Conservation (phyloP, 1,140 invertebrate genomes). For the Drosophila bocqueti region DNA sequence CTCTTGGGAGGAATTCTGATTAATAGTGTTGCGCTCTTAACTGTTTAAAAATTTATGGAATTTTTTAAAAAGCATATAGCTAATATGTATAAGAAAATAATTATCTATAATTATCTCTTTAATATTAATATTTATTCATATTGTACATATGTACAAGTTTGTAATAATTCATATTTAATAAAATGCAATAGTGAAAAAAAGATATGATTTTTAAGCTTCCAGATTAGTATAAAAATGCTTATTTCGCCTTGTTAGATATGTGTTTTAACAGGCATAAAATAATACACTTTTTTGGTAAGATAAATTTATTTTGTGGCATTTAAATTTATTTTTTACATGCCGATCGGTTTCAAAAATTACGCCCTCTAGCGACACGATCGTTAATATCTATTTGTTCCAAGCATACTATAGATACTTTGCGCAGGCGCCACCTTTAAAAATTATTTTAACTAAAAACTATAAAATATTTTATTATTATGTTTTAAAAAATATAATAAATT, state of each 20-base stretch:
- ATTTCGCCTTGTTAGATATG: neutral
- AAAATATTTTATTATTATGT: neutral
- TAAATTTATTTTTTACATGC: neutral
- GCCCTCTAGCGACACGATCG: neutral
- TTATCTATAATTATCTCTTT: no score
- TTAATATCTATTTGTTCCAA: neutral
- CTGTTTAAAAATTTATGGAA: neutral
- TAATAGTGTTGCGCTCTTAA: neutral
- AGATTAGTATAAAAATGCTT: neutral
- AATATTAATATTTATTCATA: no score
- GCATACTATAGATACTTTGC: no score
- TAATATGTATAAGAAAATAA: no score
- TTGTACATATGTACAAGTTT: no score
- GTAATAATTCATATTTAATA: no score
- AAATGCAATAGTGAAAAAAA: no score
- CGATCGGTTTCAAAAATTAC: neutral
- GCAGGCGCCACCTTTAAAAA: neutral
- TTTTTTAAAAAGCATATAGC: neutral
- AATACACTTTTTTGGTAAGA: neutral
- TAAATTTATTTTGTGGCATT: neutral
- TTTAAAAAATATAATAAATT: neutral
- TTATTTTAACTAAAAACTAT: neutral
- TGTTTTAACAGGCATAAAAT: neutral
- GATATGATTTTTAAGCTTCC: no score
- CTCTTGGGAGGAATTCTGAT: conserved; percentile 16